Base-by-base conservation (phyloP, 1,140 invertebrate species). In the Dinoponera quadriceps region DNA sequence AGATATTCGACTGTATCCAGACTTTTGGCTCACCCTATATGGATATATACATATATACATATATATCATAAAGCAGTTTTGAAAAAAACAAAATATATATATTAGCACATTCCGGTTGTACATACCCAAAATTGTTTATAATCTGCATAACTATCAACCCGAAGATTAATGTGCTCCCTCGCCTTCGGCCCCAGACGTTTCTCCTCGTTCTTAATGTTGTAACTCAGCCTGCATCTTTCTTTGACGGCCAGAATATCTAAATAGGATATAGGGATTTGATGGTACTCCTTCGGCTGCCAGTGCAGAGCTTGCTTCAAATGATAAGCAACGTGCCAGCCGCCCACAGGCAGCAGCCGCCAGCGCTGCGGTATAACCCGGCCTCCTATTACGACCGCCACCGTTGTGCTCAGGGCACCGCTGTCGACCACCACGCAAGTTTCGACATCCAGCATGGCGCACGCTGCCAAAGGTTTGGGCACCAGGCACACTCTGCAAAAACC, bases 351-450 rank as follows among this genome's bases (percentile, higher is more conserved):
- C 7, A 94, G 83, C 85, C 90, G 90, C 93, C 93, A 94, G 3
- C 94, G 92, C 69, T 93, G 89, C 14, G 93, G 92, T 63, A 94
- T 92, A 9, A 95, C 94, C 65, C 93, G 85, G 18, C 94, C 94
- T 38, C 94, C 92, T 66, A 95, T 91, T n/a, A 95, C 92, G 38
- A 95, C 94, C 22, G 94, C 94, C 1, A 95, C 94, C 5, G 94
- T 94, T 57, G 94, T 95, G 82, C 92, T 95, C 5, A 94, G 75
- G 69, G 94, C 94, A 54, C 94, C 94, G 82, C 94, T 94, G 59
- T 95, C 94, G 38, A 95, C 89, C 7, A 95, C 94, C 7, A 95
- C 92, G 65, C 94, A 95, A 14, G 94, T 95, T 74, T 95, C 94
- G 14, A 94, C 81, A 44, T 93, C 93, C n/a, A 94, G 69, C 90